Base-by-base conservation (phyloP, 2,113 vertebrate species). In the Gymnocephalus cernua region DNA sequence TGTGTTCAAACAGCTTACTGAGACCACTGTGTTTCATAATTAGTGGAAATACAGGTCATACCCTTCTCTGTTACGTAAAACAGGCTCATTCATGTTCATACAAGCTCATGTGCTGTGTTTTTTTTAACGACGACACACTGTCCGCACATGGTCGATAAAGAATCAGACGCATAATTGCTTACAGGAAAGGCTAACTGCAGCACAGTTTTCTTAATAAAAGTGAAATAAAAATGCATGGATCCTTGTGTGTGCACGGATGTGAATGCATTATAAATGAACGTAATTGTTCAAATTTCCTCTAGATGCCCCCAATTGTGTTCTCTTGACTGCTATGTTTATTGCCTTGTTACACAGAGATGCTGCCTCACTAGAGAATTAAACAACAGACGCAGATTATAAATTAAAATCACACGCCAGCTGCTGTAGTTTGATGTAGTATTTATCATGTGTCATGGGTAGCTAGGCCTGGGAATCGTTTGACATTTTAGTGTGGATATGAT, bases 21-120 rank as follows among this genome's bases (percentile, higher is more conserved):
- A 38, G 56, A 56, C 74, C 63, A 16, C 71, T 57, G 64, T 68
- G 79, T 85, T 79, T 84, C 61, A 71, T 90, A 79, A 88, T 86
- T 75, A 68, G 57, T 76, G 82, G 75, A 84, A 90, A 88, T 85
- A 54, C 69, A 70, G 79, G 67, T 87, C 72, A 75, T 79, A 71
- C 74, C 79, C 58, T 78, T 54, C 50, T 61, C 58, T 48, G 66
- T 86, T 76, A 65, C 2, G 29, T 76, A 71, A 80, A 89, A 74
- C 54, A 61, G 76, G 47, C 78, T 83, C 78, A 47, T 87, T 88
- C 45, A 54, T 84, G 89, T 91, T 89, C 83, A 77, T 74, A 74
- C 56, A 72, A 83, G 76, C 2, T 11, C 69, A 18, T 61, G 74
- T 51, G 74, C 67, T 87, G 75, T 74, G 48, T 65, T 74, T 79